Evolutionary conservation across 2,888 invertebrate genomes (phyloP).

Genomic region (Trichopoda pennipes): DNA sequence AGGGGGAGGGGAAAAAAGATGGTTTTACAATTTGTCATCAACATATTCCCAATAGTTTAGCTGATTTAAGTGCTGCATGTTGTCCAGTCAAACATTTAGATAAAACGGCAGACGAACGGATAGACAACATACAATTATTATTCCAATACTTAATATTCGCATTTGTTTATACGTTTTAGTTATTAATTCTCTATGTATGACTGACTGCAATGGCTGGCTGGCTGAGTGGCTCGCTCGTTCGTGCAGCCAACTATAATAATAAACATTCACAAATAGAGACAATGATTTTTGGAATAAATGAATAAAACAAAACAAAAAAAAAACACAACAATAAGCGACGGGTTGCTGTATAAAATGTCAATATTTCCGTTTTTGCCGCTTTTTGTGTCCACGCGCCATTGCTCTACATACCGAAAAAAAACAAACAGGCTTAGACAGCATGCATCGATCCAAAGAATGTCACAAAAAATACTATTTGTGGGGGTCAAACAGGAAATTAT

Average conservation of each 20-base stretch:
- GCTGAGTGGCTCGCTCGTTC: slow-evolving; percentile 23
- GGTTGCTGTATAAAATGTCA: slow-evolving; percentile 59
- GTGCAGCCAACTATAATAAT: slow-evolving; percentile 2
- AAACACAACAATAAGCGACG: slow-evolving; percentile 22
- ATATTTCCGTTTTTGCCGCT: slow-evolving; percentile 63
- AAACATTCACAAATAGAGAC: background rate
- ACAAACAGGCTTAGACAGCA: slow-evolving; percentile 16
- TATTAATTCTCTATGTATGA: slow-evolving; percentile 30
- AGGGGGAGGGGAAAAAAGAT: background rate
- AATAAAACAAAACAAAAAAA: slow-evolving; percentile 10
- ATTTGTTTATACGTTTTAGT: slow-evolving; percentile 23
- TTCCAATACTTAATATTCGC: slow-evolving; percentile 37
- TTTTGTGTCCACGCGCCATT: slow-evolving; percentile 66
- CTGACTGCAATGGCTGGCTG: slow-evolving; percentile 57
- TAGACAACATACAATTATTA: slow-evolving; percentile 1
- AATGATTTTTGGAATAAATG: slow-evolving; percentile 29
- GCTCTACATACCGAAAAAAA: slow-evolving; percentile 51
- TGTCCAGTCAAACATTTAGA: slow-evolving; percentile 33
- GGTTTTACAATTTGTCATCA: slow-evolving; percentile 44
- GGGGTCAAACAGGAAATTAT: slow-evolving; percentile 75
- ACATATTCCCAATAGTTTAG: slow-evolving; percentile 42
- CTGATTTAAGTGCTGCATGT: slow-evolving; percentile 15
- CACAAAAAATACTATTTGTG: background rate
- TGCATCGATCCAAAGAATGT: background rate
- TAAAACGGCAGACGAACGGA: background rate